Conservation (phyloP, 2,113 vertebrate species). For the Sinocyclocheilus rhinocerous region DNA sequence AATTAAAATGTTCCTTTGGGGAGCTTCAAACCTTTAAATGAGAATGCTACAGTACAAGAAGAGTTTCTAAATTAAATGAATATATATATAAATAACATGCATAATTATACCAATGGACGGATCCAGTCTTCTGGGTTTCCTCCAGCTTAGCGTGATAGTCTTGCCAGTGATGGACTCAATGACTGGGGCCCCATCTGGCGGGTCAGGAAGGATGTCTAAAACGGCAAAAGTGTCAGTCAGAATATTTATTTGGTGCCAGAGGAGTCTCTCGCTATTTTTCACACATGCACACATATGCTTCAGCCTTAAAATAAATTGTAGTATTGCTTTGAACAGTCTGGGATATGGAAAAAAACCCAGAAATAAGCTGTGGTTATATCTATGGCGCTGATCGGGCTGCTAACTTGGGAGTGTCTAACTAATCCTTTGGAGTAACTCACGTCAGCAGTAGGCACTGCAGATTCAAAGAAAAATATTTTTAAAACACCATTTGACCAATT, state of each 20-base stretch:
- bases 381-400: not conserved
- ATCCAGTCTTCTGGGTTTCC: slow-evolving; percentile 90
- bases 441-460: not conserved
- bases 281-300: not conserved
- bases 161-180: slow-evolving; percentile 87
- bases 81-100: slow-evolving; percentile 12
- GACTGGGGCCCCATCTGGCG: slow-evolving; percentile 87
- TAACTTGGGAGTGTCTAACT: not conserved
- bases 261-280: not conserved
- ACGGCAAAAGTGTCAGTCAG: slow-evolving; percentile 35
- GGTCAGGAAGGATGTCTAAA: slow-evolving; percentile 92
- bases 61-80: not conserved
- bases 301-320: slow-evolving; percentile 10
- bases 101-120: slow-evolving; percentile 85
- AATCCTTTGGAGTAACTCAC: not conserved
- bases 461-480: not conserved
- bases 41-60: slow-evolving; percentile 1
- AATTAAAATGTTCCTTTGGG: not conserved
- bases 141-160: slow-evolving; percentile 88
- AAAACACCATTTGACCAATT: not conserved
- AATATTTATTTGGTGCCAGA: slow-evolving; percentile 15
- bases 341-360: not conserved
- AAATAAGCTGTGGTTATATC: not conserved
- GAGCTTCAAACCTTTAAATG: not conserved
- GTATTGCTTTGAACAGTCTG: not conserved